Evolutionary conservation across 53 echinoderm and acorn worm species (phyloP), one percentile per base, ranked within the genome.

Genomic region (Holothuria leucospilota): DNA sequence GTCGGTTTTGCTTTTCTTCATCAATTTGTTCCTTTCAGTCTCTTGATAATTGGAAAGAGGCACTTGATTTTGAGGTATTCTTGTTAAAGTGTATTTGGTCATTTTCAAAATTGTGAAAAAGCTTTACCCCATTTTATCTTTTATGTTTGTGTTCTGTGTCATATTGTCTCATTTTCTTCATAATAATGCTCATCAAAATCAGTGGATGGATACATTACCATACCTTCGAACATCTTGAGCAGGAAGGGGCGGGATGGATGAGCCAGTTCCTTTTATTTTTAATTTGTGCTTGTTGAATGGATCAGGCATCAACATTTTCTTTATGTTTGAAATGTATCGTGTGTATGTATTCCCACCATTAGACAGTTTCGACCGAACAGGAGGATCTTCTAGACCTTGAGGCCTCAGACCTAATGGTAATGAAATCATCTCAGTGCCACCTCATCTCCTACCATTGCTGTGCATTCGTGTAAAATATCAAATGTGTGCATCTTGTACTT

Each of bases 331-430:
- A 46, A 78, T 78, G 12, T 24, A 21, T 78, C 34, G 10, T 62
- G 64, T 81, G n/a, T 59, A 29, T 81, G 62, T 81, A 42, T 49
- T 51, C 39, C 13, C n/a, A 68, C 23, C 39, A 75, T 52, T 75
- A 75, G 75, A 75, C 9, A n/a, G 51, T 75, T 49, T 9, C 20
- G 26, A 49, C 51, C 15, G 75, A 75, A 51, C n/a, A 40, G 11
- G 75, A 75, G 24, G 75, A 75, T 75, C 13, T 46, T 20, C 51
- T 51, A 49, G 75, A 49, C 2, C 27, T 75, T 49, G 75, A 75
- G 41, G 75, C 75, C 52, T 75, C 75, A 51, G 75, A 75, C 75
- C 49, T 75, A 75, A 52, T 75, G 75, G 75, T 75, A 75, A 75
- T 75, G 75, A 75, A 40, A 75, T 24, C 52, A 49, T 49, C 24